Conservation (phyloP, 2,888 invertebrate genomes). For the Microctonus brassicae region DNA sequence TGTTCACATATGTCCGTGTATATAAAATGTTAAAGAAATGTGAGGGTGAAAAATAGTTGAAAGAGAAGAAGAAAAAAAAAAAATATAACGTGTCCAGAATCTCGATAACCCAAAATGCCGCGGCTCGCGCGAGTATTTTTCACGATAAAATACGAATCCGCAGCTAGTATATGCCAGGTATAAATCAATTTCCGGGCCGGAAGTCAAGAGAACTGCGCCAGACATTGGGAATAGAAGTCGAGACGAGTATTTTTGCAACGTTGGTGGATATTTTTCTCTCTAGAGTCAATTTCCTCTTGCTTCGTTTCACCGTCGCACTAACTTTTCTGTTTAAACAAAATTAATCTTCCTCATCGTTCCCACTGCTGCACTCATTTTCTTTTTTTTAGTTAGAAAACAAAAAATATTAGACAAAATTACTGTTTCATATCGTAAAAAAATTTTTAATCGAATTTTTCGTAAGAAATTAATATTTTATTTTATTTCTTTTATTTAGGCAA, state of each 20-base stretch:
- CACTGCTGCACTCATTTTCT: neutral
- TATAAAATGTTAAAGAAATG: neutral
- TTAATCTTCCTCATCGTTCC: neutral
- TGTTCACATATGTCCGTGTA: neutral
- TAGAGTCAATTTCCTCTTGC: slow-evolving; percentile 33
- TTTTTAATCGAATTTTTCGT: neutral
- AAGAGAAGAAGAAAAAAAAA: neutral
- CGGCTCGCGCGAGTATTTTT: slow-evolving; percentile 6
- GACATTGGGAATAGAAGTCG: slow-evolving; percentile 30
- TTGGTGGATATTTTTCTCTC: slow-evolving; percentile 25
- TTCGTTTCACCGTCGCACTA: neutral
- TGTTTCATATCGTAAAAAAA: neutral
- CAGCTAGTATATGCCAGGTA: slow-evolving; percentile 25
- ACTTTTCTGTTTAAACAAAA: slow-evolving; percentile 15
- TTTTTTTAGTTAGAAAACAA: no score
- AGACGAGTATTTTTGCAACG: slow-evolving; percentile 23
- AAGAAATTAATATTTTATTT: no score
- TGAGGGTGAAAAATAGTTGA: neutral
- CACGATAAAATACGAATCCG: slow-evolving; percentile 33
- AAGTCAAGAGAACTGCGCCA: slow-evolving; percentile 31
- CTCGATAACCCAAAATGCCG: slow-evolving; percentile 8
- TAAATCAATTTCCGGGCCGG: slow-evolving; percentile 40
- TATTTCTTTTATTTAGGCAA: no score
- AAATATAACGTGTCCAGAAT: slow-evolving; percentile 17
- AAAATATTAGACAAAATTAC: no score